Percentiles rank a stretch among this genome's conserved stretches.
Evolutionary conservation across 2,113 vertebrate genomes (phyloP).

Genomic region (Seriola aureovittata): DNA sequence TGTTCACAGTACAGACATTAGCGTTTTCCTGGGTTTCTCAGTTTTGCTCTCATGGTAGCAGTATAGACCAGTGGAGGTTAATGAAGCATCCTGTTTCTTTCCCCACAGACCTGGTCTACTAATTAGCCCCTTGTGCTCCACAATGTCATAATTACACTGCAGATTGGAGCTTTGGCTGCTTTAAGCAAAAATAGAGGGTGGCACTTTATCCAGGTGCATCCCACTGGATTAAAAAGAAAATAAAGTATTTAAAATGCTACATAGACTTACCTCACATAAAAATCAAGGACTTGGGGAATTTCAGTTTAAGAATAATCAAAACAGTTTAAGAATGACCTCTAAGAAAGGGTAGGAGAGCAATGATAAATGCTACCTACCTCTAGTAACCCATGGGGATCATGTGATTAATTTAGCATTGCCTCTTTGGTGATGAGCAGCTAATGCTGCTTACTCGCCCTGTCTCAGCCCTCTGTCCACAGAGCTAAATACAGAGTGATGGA

Average conservation of each 20-base stretch:
- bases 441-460: constrained; percentile 6
- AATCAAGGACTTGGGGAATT: neutral
- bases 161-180: constrained; percentile 37
- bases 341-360: neutral
- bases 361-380: constrained; percentile 26
- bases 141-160: constrained; percentile 69
- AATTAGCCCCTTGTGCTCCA: constrained; percentile 75
- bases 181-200: constrained; percentile 33
- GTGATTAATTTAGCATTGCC: constrained; percentile 41
- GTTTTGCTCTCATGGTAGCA: constrained; percentile 15
- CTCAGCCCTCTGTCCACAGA: constrained; percentile 14
- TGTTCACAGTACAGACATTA: neutral
- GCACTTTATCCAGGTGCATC: constrained; percentile 14
- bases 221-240: neutral
- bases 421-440: constrained; percentile 24
- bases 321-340: neutral
- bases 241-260: neutral
- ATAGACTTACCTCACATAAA: neutral
- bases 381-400: constrained; percentile 29
- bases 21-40: constrained; percentile 35
- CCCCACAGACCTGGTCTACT: constrained; percentile 67
- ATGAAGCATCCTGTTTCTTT: constrained; percentile 72
- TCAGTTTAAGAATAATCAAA: neutral
- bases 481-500: constrained; percentile 61
- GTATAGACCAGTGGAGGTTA: constrained; percentile 69